These are phyloP conservation scores for Drosophila kepulauana DNA, from an alignment of 1,140 invertebrate species.

Conservation along the genomic window DNA sequence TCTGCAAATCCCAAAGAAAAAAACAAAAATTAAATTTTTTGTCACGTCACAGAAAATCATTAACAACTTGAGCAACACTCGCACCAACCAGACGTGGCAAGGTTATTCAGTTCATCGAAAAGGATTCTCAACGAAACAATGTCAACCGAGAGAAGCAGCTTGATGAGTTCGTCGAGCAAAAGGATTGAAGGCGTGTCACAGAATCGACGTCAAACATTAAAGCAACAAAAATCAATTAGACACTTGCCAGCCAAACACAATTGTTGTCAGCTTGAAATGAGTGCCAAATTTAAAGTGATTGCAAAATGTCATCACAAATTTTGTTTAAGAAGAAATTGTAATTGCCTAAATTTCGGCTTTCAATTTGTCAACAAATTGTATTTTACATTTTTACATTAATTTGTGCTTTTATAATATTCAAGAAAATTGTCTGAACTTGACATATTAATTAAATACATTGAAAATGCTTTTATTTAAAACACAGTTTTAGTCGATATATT, in stretches of 20 bases:
- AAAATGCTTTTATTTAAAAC: too few relatives aligned
- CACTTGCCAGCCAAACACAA: neutral
- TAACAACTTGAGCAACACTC: constrained; percentile 30
- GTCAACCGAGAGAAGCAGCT: neutral
- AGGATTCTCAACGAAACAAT: neutral
- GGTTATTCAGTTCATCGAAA: constrained; percentile 5
- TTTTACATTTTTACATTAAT: too few relatives aligned
- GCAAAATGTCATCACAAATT: neutral
- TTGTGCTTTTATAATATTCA: too few relatives aligned
- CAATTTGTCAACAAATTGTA: too few relatives aligned
- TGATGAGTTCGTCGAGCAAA: neutral
- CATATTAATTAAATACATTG: too few relatives aligned
- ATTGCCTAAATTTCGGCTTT: too few relatives aligned
- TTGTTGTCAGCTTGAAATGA: too few relatives aligned
- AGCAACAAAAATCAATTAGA: neutral
- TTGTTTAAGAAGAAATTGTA: too few relatives aligned
- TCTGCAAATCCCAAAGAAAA: constrained; percentile 22
- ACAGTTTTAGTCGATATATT: too few relatives aligned
- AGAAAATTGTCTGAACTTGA: too few relatives aligned
- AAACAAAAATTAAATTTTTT: constrained; percentile 42
- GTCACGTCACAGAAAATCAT: constrained; percentile 60
- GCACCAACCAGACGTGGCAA: constrained; percentile 1
- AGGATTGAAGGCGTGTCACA: neutral
- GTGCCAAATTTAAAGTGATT: neutral
- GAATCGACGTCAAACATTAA: neutral